Evolutionary conservation across 2,888 invertebrate species (phyloP), one percentile per base, ranked within the genome.

Genomic region (Acronicta aceris): DNA sequence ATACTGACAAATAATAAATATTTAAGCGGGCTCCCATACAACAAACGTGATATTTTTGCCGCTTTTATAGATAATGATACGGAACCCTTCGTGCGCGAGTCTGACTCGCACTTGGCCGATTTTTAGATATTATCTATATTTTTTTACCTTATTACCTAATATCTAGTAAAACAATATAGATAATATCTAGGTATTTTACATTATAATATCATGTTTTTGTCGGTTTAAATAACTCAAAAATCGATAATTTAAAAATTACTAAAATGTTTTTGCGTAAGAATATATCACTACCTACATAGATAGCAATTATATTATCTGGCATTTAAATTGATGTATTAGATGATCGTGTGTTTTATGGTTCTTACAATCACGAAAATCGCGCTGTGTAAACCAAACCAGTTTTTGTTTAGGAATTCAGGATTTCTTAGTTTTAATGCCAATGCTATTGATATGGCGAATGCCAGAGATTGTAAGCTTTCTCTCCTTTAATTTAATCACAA

Each of bases 381-480:
- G 13, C 36, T 33, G 21, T 49, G 50, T 56, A 52, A 30, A 8
- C 36, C 25, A 59, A 64, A 64, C 61, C 42, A 58, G 61, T 71
- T 68, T 42, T n/a, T n/a, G n/a, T n/a, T n/a, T 38, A 12, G 17
- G 7, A 54, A 66, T 56, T 63, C 55, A 48, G 53, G 27, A 60
- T 59, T 71, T 75, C 60, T 59, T 21, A 27, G 15, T 12, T 56
- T 54, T 63, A 45, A 21, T 71, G 41, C 33, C 53, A 54, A 55
- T 62, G 54, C 40, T 48, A 59, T 59, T 54, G 40, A 30, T n/a
- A 43, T 33, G 33, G 16, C 42, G 49, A 60, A n/a, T 38, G 38
- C n/a, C 38, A 16, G 47, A 6, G 6, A 47, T 45, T 60, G 46
- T 30, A 49, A 52, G 33, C 67, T 75, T 75, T 73, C 73, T 57